Evolutionary conservation across 2,888 invertebrate species (phyloP).

Genomic region (Chrysodeixis includens): DNA sequence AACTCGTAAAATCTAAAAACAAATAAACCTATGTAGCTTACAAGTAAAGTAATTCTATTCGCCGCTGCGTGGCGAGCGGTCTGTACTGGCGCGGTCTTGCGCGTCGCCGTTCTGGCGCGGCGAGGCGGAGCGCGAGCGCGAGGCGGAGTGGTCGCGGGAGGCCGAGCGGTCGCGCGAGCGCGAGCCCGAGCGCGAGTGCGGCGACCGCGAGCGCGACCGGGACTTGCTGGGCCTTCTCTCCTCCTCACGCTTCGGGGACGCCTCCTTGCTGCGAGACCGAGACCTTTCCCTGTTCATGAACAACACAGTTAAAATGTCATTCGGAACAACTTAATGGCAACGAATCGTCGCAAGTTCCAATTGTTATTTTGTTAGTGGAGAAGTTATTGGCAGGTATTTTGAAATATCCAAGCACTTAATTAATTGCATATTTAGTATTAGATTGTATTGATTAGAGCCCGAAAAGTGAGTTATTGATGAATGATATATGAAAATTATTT

Average conservation of each 20-base stretch:
- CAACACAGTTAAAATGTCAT: conserved; percentile 16
- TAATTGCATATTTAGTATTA: conserved; percentile 21
- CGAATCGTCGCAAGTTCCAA: background rate
- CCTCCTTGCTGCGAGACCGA: conserved; percentile 91
- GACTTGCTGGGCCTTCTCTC: conserved; percentile 81
- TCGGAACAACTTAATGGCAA: background rate
- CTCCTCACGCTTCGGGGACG: conserved; percentile 82
- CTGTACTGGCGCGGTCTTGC: conserved; percentile 73
- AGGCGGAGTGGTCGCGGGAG: conserved; percentile 73
- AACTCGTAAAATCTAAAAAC: conserved; percentile 58
- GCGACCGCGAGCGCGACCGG: conserved; percentile 72
- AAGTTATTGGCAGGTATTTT: conserved; percentile 6
- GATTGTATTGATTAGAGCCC: background rate
- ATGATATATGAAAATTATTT: background rate
- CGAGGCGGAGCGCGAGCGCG: conserved; percentile 75
- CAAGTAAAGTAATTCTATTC: conserved; percentile 66
- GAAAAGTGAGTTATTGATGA: background rate
- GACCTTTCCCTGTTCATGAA: conserved; percentile 90
- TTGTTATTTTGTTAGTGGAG: conserved; percentile 6
- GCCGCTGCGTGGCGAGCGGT: conserved; percentile 84
- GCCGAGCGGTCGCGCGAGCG: conserved; percentile 73
- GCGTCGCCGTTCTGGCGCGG: conserved; percentile 82
- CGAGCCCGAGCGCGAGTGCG: conserved; percentile 70
- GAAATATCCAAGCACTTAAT: conserved; percentile 9
- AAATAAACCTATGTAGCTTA: conserved; percentile 57